These are phyloP conservation scores for Capreolus pygargus DNA, from an alignment of 2,113 vertebrate genomes.

Conservation along the genomic window DNA sequence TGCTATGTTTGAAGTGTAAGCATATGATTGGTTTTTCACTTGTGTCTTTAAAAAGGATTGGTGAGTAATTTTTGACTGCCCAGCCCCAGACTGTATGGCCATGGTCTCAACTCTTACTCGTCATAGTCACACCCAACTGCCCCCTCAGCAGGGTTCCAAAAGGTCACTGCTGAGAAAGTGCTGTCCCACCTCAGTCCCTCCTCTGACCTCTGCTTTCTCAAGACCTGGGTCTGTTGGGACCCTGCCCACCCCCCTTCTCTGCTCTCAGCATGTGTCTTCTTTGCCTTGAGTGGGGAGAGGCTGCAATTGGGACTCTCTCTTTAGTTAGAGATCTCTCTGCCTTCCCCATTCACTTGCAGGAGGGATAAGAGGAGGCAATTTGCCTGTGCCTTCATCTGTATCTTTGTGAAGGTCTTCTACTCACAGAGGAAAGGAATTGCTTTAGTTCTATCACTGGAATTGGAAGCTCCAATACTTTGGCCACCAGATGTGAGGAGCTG, in stretches of 20 bases:
- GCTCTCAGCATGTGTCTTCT: background rate
- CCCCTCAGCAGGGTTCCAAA: too few relatives aligned
- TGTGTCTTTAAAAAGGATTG: conserved; percentile 12
- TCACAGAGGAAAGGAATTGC: background rate
- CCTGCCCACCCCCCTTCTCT: background rate
- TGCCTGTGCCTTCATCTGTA: background rate
- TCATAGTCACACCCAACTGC: background rate
- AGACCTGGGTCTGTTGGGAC: background rate
- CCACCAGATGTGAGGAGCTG: background rate
- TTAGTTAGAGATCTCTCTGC: background rate
- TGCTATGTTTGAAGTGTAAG: conserved; percentile 43
- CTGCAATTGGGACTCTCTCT: background rate
- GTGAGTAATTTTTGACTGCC: conserved; percentile 18
- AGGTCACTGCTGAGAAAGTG: background rate
- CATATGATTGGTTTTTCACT: conserved; percentile 19
- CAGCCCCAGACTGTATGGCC: background rate
- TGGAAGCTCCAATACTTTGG: background rate
- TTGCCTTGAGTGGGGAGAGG: background rate
- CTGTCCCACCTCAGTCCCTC: background rate
- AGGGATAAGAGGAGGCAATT: background rate
- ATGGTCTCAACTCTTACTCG: background rate
- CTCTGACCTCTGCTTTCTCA: background rate
- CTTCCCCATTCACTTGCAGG: background rate
- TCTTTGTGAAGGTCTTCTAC: background rate
- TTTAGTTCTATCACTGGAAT: background rate